These are phyloP conservation scores for Parotia lawesii DNA, from an alignment of 2,113 vertebrate genomes.

Conservation along the genomic window DNA sequence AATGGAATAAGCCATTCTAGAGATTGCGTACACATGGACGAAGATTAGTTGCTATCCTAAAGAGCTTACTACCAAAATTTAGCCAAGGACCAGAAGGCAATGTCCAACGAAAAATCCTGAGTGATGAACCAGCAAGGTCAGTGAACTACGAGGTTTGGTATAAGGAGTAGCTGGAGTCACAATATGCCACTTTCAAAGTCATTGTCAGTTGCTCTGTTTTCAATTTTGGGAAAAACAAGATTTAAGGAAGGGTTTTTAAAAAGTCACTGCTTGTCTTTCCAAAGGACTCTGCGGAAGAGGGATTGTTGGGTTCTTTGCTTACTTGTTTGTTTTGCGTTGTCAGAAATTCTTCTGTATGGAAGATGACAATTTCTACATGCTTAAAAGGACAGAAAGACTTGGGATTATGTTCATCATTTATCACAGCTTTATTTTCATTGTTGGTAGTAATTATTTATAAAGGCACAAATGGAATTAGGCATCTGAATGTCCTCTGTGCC, in stretches of 20 bases:
- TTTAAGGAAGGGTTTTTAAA: background rate
- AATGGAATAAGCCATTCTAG: background rate
- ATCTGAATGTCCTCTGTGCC: background rate
- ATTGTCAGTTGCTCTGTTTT: background rate
- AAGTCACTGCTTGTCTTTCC: background rate
- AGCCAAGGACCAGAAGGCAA: background rate
- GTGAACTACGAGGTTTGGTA: background rate
- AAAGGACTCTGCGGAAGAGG: background rate
- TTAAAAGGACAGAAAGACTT: background rate
- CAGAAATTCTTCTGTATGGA: background rate
- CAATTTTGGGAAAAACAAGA: background rate
- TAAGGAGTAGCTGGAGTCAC: background rate
- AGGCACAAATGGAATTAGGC: background rate
- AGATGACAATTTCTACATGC: background rate
- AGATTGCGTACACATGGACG: too few species aligned
- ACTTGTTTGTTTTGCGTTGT: background rate
- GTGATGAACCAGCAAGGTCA: background rate
- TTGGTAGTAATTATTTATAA: background rate
- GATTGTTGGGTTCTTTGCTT: background rate
- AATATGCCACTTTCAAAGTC: background rate
- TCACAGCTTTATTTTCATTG: background rate
- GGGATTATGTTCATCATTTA: background rate
- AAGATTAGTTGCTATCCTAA: background rate
- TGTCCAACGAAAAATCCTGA: background rate
- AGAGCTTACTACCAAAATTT: background rate